These are phyloP conservation scores for Columba guinea DNA, from an alignment of 2,797 vertebrate genomes.

Conservation along the genomic window DNA sequence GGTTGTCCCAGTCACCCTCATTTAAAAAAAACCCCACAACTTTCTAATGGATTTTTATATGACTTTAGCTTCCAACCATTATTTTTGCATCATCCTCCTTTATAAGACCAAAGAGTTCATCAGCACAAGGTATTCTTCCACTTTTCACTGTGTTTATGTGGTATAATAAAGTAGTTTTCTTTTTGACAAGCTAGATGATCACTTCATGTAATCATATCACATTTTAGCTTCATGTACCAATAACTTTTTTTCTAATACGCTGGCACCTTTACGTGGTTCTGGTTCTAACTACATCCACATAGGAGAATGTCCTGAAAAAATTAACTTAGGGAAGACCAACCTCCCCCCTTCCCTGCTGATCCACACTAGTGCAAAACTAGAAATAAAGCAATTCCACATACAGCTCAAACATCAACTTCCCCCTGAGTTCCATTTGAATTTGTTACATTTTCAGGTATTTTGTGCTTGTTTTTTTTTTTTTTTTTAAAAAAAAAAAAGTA, in stretches of 20 bases:
- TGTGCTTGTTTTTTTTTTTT: background rate
- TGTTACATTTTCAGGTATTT: background rate
- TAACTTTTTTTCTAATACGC: background rate
- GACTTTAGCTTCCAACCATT: background rate
- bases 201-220: background rate
- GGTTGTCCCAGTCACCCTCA: background rate
- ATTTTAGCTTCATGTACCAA: background rate
- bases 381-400: background rate
- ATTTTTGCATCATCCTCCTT: background rate
- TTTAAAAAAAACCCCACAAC: background rate
- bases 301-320: background rate
- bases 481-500: background rate
- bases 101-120: background rate
- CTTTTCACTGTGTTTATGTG: fast-evolving
- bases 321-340: background rate
- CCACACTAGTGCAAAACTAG: background rate
- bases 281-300: background rate
- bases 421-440: background rate
- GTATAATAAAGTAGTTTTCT: background rate
- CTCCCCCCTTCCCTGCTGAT: background rate
- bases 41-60: background rate
- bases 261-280: background rate
- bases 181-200: background rate
- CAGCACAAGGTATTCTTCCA: background rate
- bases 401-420: background rate